Evolutionary conservation across 2,888 invertebrate genomes (phyloP).

Genomic region (Euclidia mi): DNA sequence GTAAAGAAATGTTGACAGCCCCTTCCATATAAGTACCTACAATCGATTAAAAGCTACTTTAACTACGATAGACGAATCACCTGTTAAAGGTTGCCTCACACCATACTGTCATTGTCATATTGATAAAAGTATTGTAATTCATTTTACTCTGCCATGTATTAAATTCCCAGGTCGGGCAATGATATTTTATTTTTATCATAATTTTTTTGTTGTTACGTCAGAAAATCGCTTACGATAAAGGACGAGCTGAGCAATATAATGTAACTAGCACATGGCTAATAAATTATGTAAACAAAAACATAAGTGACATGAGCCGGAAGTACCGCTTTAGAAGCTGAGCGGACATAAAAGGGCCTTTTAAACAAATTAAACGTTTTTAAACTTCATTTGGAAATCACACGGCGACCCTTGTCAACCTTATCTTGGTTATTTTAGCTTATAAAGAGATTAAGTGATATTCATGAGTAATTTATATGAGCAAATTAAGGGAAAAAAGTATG

Average conservation of each 20-base stretch:
- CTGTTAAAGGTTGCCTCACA: too few relatives aligned
- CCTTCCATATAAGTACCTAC: too few relatives aligned
- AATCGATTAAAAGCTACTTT: too few relatives aligned
- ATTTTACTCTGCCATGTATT: too few relatives aligned
- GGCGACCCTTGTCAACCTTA: constrained; percentile 74
- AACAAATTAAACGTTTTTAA: constrained; percentile 68
- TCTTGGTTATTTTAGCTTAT: constrained; percentile 67
- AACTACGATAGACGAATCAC: too few relatives aligned
- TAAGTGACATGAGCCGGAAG: constrained; percentile 25
- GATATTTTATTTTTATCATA: too few relatives aligned
- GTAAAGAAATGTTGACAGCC: too few relatives aligned
- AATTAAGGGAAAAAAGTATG: constrained; percentile 46
- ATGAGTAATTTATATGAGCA: constrained; percentile 63
- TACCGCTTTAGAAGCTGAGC: constrained; percentile 35
- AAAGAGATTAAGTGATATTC: constrained; percentile 71
- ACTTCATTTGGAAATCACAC: constrained; percentile 71
- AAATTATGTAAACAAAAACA: constrained; percentile 23
- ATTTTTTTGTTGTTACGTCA: too few relatives aligned
- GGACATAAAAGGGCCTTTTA: constrained; percentile 53
- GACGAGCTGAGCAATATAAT: not conserved
- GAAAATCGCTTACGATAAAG: too few relatives aligned
- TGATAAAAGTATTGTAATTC: too few relatives aligned
- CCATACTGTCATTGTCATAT: too few relatives aligned
- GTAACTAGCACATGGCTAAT: not conserved
- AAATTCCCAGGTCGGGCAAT: too few relatives aligned